phyloP scores from a whole-genome alignment of 2,888 invertebrate genomes.

The Argyresthia goedartella region DNA sequence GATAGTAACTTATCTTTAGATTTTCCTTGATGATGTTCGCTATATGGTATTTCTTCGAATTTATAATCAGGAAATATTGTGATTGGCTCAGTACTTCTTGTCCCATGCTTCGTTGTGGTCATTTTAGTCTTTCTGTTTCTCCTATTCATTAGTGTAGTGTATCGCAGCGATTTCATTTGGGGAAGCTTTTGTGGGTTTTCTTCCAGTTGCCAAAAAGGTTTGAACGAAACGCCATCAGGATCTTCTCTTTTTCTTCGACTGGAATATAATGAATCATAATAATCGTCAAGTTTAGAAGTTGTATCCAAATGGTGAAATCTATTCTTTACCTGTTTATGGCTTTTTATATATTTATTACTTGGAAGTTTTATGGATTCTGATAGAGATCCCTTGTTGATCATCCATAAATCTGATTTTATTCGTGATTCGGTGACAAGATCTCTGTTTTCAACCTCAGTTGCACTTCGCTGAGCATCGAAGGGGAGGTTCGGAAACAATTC shows the following conservation, averaged over 20 bases:
- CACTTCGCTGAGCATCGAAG: slow-evolving; percentile 21
- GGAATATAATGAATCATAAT: slow-evolving; percentile 28
- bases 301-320: too few species aligned
- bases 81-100: slow-evolving; percentile 34
- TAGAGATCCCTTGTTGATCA: neutral
- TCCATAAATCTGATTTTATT: neutral
- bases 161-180: slow-evolving; percentile 36
- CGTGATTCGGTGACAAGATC: neutral
- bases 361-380: slow-evolving; percentile 4
- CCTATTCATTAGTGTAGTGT: slow-evolving; percentile 35
- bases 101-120: slow-evolving; percentile 10
- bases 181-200: slow-evolving; percentile 24
- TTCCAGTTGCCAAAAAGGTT: slow-evolving; percentile 49
- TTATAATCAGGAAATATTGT: slow-evolving; percentile 25
- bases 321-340: slow-evolving; percentile 17
- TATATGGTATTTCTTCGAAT: slow-evolving; percentile 16
- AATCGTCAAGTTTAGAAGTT: slow-evolving; percentile 11
- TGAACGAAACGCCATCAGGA: slow-evolving; percentile 23
- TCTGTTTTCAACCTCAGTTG: slow-evolving; percentile 13
- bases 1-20: slow-evolving; percentile 54
- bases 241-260: slow-evolving; percentile 36
- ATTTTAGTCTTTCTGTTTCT: slow-evolving; percentile 24
- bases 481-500: slow-evolving; percentile 30
- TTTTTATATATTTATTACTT: slow-evolving; percentile 10
- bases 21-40: slow-evolving; percentile 15